Evolutionary conservation across 2,888 invertebrate genomes (phyloP), one percentile per base, ranked within the genome.

Genomic region (Amblyteles armatorius): DNA sequence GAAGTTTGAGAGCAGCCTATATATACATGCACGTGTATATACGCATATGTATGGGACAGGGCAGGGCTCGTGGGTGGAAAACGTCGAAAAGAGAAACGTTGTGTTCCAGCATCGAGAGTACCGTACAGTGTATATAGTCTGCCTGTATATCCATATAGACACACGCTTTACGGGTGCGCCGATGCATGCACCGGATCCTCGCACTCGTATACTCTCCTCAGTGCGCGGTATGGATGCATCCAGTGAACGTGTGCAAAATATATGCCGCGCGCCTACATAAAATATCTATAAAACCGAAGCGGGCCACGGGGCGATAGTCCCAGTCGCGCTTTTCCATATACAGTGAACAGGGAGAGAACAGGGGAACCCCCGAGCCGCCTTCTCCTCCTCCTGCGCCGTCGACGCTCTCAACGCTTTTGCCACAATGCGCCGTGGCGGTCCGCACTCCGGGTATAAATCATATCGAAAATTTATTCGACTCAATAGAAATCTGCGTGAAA

Each of bases 381-480:
- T 55, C 60, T 44, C 44, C 44, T 44, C 44, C 3, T 44, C 44
- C 44, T 13, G 44, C 44, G 44, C 44, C 63, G n/a, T 33, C 69
- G 33, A 65, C 44, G 76, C 82, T 77, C 77, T 71, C 76, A 33
- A 44, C 63, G 69, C 55, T 78, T 82, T 82, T 57, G 55, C 72
- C 69, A 85, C 85, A 85, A 87, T 87, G 82, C 82, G 65, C 36
- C 79, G 67, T 57, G 69, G 44, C 44, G 69, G 52, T n/a, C 69
- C 68, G 69, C 67, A 71, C 71, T 74, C 29, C 69, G 65, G 63
- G 55, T 82, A 87, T 87, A 88, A 88, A 87, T 88, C 86, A 85
- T 77, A 83, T 83, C 83, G 86, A 79, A 85, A 86, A 86, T 89
- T 86, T 89, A 88, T 87, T 83, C 86, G 78, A 77, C 65, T 81